These are phyloP conservation scores for Athalia circularis DNA, from an alignment of 2,888 invertebrate genomes.

Conservation along the genomic window DNA sequence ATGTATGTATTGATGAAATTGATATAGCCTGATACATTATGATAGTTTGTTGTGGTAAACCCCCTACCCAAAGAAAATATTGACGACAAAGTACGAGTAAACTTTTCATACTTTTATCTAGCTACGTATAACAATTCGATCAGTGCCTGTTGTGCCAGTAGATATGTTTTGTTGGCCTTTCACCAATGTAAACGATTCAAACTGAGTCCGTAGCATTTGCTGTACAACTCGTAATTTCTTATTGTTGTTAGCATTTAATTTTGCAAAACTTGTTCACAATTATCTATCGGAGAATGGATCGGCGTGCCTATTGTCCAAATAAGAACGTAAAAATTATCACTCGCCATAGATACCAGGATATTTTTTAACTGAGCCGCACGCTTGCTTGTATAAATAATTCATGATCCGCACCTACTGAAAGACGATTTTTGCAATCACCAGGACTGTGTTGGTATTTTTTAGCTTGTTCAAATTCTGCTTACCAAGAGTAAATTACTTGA, in stretches of 20 bases:
- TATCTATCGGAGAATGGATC: conserved; percentile 27
- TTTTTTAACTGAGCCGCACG: not conserved
- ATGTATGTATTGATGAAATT: too few species aligned
- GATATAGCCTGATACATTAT: not conserved
- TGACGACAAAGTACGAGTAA: not conserved
- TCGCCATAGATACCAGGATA: too few species aligned
- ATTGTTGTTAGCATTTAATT: conserved; percentile 8
- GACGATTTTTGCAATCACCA: not conserved
- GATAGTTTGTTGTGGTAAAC: not conserved
- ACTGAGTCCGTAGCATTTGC: not conserved
- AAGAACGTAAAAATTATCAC: too few species aligned
- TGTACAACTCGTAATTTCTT: conserved; percentile 19
- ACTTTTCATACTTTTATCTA: not conserved
- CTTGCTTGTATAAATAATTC: conserved; percentile 10
- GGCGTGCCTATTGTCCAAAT: too few species aligned
- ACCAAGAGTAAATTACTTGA: conserved; percentile 27
- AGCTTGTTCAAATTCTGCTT: not conserved
- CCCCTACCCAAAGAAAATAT: not conserved
- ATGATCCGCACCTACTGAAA: not conserved
- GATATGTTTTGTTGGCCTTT: conserved; percentile 37
- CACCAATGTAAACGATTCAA: not conserved
- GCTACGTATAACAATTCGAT: conserved; percentile 13
- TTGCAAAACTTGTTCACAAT: conserved; percentile 10
- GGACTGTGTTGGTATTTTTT: not conserved
- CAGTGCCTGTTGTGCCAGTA: conserved; percentile 10